Base-by-base conservation (phyloP, 2,113 vertebrate species). In the Myotis yumanensis region DNA sequence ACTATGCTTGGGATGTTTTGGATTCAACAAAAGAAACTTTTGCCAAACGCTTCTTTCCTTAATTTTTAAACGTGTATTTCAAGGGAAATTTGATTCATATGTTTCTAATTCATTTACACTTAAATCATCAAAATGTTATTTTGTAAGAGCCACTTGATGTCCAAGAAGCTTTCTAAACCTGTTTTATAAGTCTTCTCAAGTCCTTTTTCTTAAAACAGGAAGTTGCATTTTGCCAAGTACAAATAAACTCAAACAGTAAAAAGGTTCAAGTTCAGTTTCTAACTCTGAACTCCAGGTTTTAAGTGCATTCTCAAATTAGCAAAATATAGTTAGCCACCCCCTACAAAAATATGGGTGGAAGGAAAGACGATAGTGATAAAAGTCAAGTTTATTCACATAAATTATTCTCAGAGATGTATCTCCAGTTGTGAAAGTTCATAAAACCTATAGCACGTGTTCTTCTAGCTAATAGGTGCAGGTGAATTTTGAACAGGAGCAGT, bases 31-130 rank as follows among this genome's bases (percentile, higher is more conserved):
- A 93, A 95, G 83, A 88, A 92, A 32, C n/a, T 83, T 92, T 96
- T 80, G 90, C 96, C 95, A 97, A 93, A 87, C 86, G 32, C 52
- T 79, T 91, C 77, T 96, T 95, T 89, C 80, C 86, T 92, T 95
- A 93, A 96, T 96, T 97, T 96, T 95, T 95, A 96, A 97, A 75
- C 79, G 62, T 90, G 76, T 96, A 96, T 97, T 96, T 95, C 71
- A 89, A 95, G 96, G 89, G 82, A 97, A 97, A 96, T 97, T 97
- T 96, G 89, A 95, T 97, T 97, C 97, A 96, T 96, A 80, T 97
- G 97, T 97, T 96, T 97, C 95, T 96, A 93, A 97, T 96, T 97
- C 97, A 95, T 97, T 97, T 97, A 96, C 96, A 97, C 92, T 97
- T 94, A 96, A 97, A 95, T 96, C 96, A 87, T 96, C 90, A 95